Percentiles rank a stretch among this genome's conserved stretches.
Evolutionary conservation across 1,140 invertebrate genomes (phyloP).

Genomic region (Trichonephila inaurata): DNA sequence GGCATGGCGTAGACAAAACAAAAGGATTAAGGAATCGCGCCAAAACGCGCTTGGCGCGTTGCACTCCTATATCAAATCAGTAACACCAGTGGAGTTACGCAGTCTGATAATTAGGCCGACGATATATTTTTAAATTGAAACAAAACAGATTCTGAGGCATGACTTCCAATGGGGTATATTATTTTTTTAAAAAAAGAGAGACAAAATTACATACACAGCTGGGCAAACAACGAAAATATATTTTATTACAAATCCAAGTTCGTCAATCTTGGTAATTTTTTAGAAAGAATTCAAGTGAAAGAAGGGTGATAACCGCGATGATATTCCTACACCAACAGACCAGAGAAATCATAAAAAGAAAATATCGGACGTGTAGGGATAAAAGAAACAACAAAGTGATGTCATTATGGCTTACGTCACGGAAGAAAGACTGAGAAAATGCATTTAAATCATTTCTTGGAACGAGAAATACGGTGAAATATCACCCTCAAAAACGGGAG

Average conservation of each 20-base stretch:
- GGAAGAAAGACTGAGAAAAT: constrained; percentile 37
- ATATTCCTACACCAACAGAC: constrained; percentile 2
- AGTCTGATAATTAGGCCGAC: no score
- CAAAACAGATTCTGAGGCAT: no score
- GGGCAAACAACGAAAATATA: no score
- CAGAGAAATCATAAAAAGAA: neutral
- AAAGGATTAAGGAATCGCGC: no score
- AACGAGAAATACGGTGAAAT: constrained; percentile 5
- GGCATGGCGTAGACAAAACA: no score
- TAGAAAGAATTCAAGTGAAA: neutral
- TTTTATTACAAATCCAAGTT: neutral
- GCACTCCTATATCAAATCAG: no score
- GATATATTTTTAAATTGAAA: no score
- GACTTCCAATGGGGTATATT: no score
- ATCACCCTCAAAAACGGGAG: neutral
- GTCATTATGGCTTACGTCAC: constrained; percentile 33
- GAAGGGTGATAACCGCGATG: neutral
- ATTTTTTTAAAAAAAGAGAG: no score
- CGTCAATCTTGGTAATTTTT: neutral
- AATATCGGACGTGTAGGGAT: neutral
- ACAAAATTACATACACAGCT: no score
- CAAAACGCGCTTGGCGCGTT: no score
- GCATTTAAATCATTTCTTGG: constrained; percentile 4
- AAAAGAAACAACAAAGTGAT: constrained; percentile 45
- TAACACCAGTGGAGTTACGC: no score